These are phyloP conservation scores for Resseliella maxima DNA, from an alignment of 2,888 invertebrate species.

Conservation along the genomic window DNA sequence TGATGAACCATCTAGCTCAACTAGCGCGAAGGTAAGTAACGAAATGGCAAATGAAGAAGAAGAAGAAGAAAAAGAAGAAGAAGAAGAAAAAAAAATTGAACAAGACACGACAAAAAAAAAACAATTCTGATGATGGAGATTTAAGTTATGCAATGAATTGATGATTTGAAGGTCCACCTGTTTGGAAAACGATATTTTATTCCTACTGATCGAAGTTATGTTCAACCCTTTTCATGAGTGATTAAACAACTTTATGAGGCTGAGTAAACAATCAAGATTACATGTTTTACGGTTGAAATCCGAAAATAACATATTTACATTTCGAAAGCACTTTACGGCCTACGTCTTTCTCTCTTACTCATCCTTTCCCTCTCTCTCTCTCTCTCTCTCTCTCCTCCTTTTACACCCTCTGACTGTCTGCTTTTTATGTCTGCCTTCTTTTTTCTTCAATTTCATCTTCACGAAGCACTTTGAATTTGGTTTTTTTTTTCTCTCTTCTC, in stretches of 20 bases:
- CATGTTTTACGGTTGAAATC: neutral
- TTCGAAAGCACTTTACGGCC: neutral
- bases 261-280: neutral
- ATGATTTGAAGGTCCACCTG: neutral
- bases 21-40: slow-evolving; percentile 88
- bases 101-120: too few relatives aligned
- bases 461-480: neutral
- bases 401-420: neutral
- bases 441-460: neutral
- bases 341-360: neutral
- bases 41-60: too few relatives aligned
- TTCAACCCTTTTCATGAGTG: neutral
- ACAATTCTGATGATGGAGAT: too few relatives aligned
- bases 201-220: neutral
- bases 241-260: neutral
- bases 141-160: too few relatives aligned
- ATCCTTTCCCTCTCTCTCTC: too few relatives aligned
- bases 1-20: slow-evolving; percentile 99
- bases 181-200: neutral
- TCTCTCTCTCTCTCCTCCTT: too few relatives aligned
- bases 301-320: slow-evolving; percentile 5
- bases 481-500: neutral
- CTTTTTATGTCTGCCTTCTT: neutral
- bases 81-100: too few relatives aligned
- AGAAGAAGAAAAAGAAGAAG: too few relatives aligned